These are phyloP conservation scores for Harpalus rubripes DNA, from an alignment of 2,888 invertebrate species.

Conservation along the genomic window DNA sequence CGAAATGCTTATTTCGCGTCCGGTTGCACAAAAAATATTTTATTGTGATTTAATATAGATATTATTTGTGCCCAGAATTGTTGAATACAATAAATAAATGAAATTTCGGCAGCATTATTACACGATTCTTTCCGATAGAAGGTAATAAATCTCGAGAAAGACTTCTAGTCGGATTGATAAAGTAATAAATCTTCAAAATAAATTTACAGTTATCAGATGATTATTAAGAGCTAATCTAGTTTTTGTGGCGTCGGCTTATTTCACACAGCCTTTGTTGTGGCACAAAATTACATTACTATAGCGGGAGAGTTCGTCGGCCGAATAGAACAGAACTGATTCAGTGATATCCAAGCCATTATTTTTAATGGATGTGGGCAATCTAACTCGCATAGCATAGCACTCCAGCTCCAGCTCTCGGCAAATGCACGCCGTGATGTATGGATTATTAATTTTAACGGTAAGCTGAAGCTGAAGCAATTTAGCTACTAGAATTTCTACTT, in stretches of 20 bases:
- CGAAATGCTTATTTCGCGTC: too few relatives aligned
- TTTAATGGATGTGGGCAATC: constrained; percentile 41
- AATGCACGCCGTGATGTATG: constrained; percentile 48
- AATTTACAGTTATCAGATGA: constrained; percentile 17
- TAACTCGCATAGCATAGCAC: constrained; percentile 7
- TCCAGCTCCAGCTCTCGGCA: neutral
- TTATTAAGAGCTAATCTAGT: constrained; percentile 31
- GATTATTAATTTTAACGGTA: constrained; percentile 53
- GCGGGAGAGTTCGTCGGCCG: constrained; percentile 5
- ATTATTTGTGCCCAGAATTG: too few relatives aligned
- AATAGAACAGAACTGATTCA: constrained; percentile 15
- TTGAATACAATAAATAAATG: too few relatives aligned
- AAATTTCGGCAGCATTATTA: too few relatives aligned
- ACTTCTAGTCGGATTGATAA: neutral
- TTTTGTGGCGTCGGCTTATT: constrained; percentile 35
- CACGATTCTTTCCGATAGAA: neutral
- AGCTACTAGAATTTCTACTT: constrained; percentile 56
- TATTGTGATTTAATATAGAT: too few relatives aligned
- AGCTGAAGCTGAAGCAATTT: constrained; percentile 37
- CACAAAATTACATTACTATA: constrained; percentile 35
- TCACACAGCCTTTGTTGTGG: constrained; percentile 34
- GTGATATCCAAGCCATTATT: constrained; percentile 46
- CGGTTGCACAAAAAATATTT: too few relatives aligned
- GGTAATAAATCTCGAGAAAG: neutral
- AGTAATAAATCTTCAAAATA: constrained; percentile 26